Evolutionary conservation across 1,140 invertebrate species (phyloP).

Genomic region (Megathymus violae): DNA sequence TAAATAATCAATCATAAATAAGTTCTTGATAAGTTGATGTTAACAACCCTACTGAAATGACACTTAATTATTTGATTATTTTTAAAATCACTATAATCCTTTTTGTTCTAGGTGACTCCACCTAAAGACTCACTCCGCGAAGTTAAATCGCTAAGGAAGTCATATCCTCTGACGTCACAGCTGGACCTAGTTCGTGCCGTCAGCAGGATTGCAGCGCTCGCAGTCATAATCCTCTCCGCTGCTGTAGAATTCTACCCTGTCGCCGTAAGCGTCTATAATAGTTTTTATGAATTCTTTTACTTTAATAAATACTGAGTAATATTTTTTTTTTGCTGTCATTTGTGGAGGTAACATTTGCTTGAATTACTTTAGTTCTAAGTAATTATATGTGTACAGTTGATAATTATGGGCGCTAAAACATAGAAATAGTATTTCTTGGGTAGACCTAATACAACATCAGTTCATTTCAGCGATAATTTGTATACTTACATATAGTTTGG

Average conservation of each 20-base stretch:
- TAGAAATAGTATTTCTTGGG: no score
- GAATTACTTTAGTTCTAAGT: no score
- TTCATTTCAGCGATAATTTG: no score
- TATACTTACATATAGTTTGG: no score
- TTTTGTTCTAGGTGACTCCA: conserved; percentile 57
- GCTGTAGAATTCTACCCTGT: conserved; percentile 61
- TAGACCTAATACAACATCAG: no score
- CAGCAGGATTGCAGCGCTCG: conserved; percentile 51
- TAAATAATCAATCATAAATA: no score
- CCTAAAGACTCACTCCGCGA: conserved; percentile 47
- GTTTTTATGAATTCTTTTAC: conserved; percentile 49
- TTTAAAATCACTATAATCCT: conserved; percentile 1
- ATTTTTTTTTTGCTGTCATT: background rate
- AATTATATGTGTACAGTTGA: no score
- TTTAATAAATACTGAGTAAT: conserved; percentile 43
- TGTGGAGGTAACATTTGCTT: no score
- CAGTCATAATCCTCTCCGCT: conserved; percentile 49
- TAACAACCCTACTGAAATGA: no score
- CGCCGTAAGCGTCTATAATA: conserved; percentile 45
- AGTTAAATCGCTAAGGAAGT: conserved; percentile 56
- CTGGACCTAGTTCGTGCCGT: conserved; percentile 58
- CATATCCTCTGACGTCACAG: conserved; percentile 43
- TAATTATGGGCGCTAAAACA: no score
- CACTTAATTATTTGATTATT: no score
- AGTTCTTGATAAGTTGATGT: no score